A percentile compares a stretch with the other conserved stretches of the same genome.
These are phyloP conservation scores for Perognathus longimembris DNA, from an alignment of 2,113 vertebrate species.

Conservation along the genomic window DNA sequence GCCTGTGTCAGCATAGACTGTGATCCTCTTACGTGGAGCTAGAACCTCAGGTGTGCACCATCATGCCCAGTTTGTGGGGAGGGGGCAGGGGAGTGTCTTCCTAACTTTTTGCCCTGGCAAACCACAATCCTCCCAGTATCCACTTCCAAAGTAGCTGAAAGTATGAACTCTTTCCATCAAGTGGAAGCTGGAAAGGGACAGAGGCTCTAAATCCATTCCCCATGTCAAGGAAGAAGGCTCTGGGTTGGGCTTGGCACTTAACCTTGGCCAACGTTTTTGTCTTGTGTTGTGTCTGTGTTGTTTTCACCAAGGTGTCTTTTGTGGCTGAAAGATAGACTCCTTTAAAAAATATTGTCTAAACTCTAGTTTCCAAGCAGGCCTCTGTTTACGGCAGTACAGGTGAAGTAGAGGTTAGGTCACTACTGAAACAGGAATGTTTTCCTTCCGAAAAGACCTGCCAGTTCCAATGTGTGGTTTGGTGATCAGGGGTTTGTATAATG, in stretches of 20 bases:
- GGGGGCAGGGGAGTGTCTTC: too few relatives aligned
- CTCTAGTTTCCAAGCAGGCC: neutral
- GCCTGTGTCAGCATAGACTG: too few relatives aligned
- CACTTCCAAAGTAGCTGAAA: too few relatives aligned
- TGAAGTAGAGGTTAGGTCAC: neutral
- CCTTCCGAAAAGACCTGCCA: neutral
- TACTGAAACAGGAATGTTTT: conserved; percentile 39
- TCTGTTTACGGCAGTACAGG: conserved; percentile 47
- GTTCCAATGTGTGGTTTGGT: conserved; percentile 44
- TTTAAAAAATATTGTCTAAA: conserved; percentile 5
- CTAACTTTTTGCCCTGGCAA: too few relatives aligned
- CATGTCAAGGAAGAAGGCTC: neutral
- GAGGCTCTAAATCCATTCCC: neutral
- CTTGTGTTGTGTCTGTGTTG: neutral
- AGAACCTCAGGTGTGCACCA: too few relatives aligned
- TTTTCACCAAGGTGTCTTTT: neutral
- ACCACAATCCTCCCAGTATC: too few relatives aligned
- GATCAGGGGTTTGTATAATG: conserved; percentile 65
- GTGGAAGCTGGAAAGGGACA: neutral
- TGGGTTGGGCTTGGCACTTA: neutral
- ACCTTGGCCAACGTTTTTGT: neutral
- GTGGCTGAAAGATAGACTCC: neutral
- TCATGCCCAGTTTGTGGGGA: too few relatives aligned
- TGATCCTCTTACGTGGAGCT: too few relatives aligned
- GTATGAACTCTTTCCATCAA: neutral